Conservation (phyloP, 2,888 invertebrate genomes). For the Ditula angustiorana region DNA sequence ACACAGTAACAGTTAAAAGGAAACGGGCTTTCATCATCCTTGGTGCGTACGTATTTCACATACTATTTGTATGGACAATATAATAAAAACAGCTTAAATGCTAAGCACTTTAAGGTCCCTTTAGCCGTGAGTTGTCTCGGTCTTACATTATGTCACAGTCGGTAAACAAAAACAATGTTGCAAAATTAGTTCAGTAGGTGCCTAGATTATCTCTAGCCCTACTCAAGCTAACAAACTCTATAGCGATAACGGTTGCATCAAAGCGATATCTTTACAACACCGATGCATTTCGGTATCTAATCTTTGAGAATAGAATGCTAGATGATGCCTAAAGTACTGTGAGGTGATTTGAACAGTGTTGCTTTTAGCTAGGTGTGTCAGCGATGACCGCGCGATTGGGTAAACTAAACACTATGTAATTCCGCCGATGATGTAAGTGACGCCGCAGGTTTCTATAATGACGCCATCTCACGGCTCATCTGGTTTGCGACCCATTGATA, state of each 20-base stretch:
- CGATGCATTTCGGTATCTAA: conserved; percentile 41
- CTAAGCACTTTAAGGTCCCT: not conserved
- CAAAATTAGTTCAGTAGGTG: conserved; percentile 24
- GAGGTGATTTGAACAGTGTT: conserved; percentile 7
- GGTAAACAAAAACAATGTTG: conserved; percentile 8
- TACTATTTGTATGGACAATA: too few relatives aligned
- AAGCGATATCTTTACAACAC: conserved; percentile 21
- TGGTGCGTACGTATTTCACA: not conserved
- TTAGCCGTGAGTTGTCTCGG: not conserved
- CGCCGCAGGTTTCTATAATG: conserved; percentile 47
- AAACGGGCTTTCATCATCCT: not conserved
- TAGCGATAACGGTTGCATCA: conserved; percentile 31
- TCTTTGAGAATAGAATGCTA: conserved; percentile 35
- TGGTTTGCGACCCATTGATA: conserved; percentile 30
- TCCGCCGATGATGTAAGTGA: conserved; percentile 70
- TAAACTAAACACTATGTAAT: conserved; percentile 54
- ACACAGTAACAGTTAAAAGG: not conserved
- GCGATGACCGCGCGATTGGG: conserved; percentile 54
- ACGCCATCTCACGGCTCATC: conserved; percentile 57
- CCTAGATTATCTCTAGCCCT: conserved; percentile 31
- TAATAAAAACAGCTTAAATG: not conserved
- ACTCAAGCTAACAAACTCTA: conserved; percentile 15
- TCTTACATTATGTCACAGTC: conserved; percentile 3
- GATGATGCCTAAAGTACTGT: not conserved
- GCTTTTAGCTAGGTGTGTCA: conserved; percentile 45